Base-by-base conservation (phyloP, 2,113 vertebrate genomes). In the Aldabrachelys gigantea region DNA sequence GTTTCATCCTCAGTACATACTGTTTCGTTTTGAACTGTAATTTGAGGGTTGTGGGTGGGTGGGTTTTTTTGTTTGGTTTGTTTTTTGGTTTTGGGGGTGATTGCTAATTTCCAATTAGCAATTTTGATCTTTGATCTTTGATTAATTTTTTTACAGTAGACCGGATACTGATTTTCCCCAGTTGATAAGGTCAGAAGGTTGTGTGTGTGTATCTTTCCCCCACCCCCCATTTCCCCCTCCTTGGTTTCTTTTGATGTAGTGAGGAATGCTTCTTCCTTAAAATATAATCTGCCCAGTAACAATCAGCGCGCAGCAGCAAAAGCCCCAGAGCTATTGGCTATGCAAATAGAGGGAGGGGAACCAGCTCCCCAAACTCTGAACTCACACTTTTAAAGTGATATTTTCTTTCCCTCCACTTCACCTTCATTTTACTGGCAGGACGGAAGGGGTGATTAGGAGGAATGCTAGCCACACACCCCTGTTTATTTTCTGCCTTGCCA, bases 261-360 rank as follows among this genome's bases (percentile, higher is more conserved):
- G 93, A 94, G 92, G 95, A 96, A 94, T 85, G 88, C 95, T 95
- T 97, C 97, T 96, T 95, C 97, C 97, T 96, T 96, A 97, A 97
- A 97, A 97, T 96, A 97, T 98, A 99, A 98, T 99, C 99, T 99
- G 99, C 99, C 99, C 99, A 98, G 99, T 99, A 99, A 99, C 99
- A 99, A 98, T 98, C 98, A 97, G 98, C 98, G 98, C 98, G 98
- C 98, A 98, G 98, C 97, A 96, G 97, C 98, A 92, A 97, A 97
- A 95, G 98, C 98, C 98, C 98, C 98, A 98, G 98, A 99, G 98
- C 99, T 97, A 99, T 99, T 99, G 99, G 99, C 99, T 99, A 98
- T 98, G 98, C 98, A 98, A 99, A 99, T 98, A 97, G 97, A 98
- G 97, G 97, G 97, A 98, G 97, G 98, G 98, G 98, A 99, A 99